Evolutionary conservation across 2,113 vertebrate genomes (phyloP), one percentile per base, ranked within the genome.

Genomic region (Phrynosoma blainvillii): DNA sequence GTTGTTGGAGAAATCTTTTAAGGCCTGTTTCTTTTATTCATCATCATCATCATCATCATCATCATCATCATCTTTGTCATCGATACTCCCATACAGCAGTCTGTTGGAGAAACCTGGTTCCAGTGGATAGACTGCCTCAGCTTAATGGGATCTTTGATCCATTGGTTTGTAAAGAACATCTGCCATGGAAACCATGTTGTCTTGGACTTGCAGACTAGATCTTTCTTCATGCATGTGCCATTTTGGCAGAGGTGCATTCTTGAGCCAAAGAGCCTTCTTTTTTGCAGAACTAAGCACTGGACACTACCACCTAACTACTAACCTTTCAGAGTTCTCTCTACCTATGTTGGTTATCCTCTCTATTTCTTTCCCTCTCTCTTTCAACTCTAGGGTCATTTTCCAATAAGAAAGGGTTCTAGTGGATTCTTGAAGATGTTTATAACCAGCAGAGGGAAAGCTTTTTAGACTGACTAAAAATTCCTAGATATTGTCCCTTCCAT

Each of bases 401-500:
- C 90, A 94, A 94, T 89, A 93, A 95, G 88, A 91, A 79, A 65
- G 91, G 82, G 92, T 92, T 95, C 89, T 92, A 95, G 90, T 92
- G 74, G 84, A 84, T 95, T 93, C 95, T 94, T 91, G 89, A 91
- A 85, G 87, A 92, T 21, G 81, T 94, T 95, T 95, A n/a, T 88
- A 88, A 83, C 70, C 84, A 93, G 95, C 87, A 95, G 89, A 30
- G 73, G 89, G 90, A 93, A 93, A 88, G 47, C 74, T 93, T 95
- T 84, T 95, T 95, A 95, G 93, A 94, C 88, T 95, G 92, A 90
- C 95, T 96, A 95, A 89, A 94, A 92, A 94, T 94, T 95, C 95
- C 89, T 90, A 93, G 56, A 92, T 84, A 94, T 93, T 95, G 92
- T 93, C 94, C 94, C 90, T 95, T 95, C 95, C 93, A 87, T 94